phyloP scores from a whole-genome alignment of 2,888 invertebrate genomes.

The Lasioglossum malachurum region DNA sequence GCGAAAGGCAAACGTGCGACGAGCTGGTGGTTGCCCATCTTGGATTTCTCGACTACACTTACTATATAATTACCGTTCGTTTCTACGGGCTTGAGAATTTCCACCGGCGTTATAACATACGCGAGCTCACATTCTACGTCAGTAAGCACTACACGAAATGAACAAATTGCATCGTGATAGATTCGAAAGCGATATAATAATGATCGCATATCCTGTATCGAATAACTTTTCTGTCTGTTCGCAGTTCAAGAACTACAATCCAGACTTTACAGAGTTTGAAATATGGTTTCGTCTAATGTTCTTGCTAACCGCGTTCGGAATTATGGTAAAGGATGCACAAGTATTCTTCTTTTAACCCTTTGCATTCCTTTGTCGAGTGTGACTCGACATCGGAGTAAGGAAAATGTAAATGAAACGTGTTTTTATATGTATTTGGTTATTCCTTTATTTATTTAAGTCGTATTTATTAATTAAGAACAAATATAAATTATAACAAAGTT shows the following conservation, averaged over 20 bases:
- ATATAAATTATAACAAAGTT: no score
- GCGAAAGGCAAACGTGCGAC: constrained; percentile 93
- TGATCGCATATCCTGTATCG: neutral
- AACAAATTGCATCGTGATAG: constrained; percentile 36
- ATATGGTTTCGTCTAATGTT: constrained; percentile 99
- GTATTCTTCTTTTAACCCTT: neutral
- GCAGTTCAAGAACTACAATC: constrained; percentile 98
- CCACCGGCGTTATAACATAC: constrained; percentile 93
- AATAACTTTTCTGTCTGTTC: constrained; percentile 80
- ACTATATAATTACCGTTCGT: constrained; percentile 93
- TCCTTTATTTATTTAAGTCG: no score
- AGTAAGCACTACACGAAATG: constrained; percentile 85
- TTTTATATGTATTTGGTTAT: no score
- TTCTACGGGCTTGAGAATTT: constrained; percentile 94
- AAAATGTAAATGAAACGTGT: no score
- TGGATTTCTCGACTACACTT: constrained; percentile 94
- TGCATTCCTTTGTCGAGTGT: no score
- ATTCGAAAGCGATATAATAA: neutral
- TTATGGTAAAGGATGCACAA: constrained; percentile 89
- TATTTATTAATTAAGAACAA: no score
- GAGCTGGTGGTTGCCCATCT: constrained; percentile 95
- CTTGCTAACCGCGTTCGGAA: constrained; percentile 93
- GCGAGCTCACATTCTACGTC: constrained; percentile 94
- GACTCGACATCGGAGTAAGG: no score
- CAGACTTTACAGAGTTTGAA: constrained; percentile 98